Conservation (phyloP, 1,140 invertebrate genomes). For the Rhynchophorus ferrugineus region DNA sequence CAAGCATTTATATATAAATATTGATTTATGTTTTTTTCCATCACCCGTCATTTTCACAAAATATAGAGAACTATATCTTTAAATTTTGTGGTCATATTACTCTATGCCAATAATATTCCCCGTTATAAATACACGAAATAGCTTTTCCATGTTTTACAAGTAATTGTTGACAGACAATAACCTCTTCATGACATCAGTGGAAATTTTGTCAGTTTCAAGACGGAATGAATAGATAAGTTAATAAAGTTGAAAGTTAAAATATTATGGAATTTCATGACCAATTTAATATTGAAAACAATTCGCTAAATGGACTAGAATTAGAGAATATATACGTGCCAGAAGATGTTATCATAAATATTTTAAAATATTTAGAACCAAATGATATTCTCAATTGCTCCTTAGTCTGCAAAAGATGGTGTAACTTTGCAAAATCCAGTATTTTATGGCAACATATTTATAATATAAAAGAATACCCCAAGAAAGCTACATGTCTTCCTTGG, state of each 20-base stretch:
- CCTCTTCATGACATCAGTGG: too few relatives aligned
- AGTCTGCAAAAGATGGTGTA: constrained; percentile 38
- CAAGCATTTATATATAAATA: too few relatives aligned
- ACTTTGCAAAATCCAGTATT: constrained; percentile 29
- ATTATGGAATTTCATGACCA: constrained; percentile 15
- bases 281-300: constrained; percentile 18
- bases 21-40: too few relatives aligned
- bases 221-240: too few relatives aligned
- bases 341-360: constrained; percentile 35
- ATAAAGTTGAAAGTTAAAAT: not conserved
- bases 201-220: too few relatives aligned
- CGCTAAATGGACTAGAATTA: constrained; percentile 32
- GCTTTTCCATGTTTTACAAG: too few relatives aligned
- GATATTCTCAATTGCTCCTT: constrained; percentile 27
- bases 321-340: constrained; percentile 31
- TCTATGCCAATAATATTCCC: too few relatives aligned
- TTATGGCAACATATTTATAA: constrained; percentile 31
- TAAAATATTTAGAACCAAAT: constrained; percentile 26
- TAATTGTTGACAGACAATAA: too few relatives aligned
- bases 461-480: constrained; percentile 18
- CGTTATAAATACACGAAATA: too few relatives aligned
- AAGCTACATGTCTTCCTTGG: constrained; percentile 32
- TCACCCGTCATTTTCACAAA: too few relatives aligned
- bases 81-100: too few relatives aligned
- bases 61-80: too few relatives aligned